Conservation (phyloP, 2,888 invertebrate species). For the Acanthosoma haemorrhoidale region DNA sequence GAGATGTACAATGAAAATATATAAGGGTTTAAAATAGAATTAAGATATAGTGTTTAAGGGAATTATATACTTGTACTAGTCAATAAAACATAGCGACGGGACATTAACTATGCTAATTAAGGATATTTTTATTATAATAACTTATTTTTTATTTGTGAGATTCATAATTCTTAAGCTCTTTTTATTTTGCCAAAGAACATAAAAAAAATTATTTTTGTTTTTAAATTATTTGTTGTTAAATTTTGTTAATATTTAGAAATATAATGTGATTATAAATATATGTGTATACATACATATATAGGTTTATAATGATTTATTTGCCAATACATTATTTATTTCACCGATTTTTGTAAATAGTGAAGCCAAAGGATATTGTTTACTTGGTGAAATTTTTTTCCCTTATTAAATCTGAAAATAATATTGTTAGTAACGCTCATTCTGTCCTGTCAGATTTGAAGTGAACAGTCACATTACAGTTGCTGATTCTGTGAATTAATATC, state of each 20-base stretch:
- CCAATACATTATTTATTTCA: neutral
- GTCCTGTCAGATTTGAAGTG: neutral
- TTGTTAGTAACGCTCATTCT: neutral
- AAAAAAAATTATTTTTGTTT: slow-evolving; percentile 22
- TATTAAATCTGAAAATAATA: neutral
- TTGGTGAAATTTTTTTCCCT: neutral
- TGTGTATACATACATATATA: slow-evolving; percentile 1
- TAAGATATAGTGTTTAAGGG: neutral
- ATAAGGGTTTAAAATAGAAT: neutral
- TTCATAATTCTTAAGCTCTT: slow-evolving; percentile 15
- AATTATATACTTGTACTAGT: slow-evolving; percentile 17
- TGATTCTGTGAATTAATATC: neutral
- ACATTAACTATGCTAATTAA: slow-evolving; percentile 8
- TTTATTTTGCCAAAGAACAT: slow-evolving; percentile 22
- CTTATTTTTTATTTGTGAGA: slow-evolving; percentile 23
- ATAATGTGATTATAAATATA: neutral
- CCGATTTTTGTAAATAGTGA: slow-evolving; percentile 9
- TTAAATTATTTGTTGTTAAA: slow-evolving; percentile 9
- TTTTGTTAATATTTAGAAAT: slow-evolving; percentile 19
- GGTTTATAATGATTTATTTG: neutral
- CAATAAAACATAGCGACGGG: slow-evolving; percentile 15
- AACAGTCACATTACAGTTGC: neutral
- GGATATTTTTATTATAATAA: slow-evolving; percentile 18
- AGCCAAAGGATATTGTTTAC: neutral
- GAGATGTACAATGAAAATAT: neutral